Conservation (phyloP, 2,113 vertebrate genomes). For the Apaloderma vittatum region DNA sequence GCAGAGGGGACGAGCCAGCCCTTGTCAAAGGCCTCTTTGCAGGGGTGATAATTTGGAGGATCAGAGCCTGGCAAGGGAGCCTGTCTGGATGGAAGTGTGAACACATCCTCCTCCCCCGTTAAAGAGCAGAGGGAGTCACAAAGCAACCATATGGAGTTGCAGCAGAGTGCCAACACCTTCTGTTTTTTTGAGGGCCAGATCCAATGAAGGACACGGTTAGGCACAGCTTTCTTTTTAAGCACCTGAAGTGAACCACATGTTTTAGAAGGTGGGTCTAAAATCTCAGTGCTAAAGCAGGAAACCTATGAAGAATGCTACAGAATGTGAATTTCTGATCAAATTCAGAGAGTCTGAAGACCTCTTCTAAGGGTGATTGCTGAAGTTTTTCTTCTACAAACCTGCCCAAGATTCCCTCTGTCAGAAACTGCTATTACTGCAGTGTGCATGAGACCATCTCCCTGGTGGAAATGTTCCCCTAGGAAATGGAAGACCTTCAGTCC, state of each 20-base stretch:
- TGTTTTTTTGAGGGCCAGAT: conserved; percentile 40
- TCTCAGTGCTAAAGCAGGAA: background rate
- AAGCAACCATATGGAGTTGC: conserved; percentile 21
- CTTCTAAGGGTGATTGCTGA: background rate
- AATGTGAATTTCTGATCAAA: background rate
- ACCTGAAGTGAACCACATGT: background rate
- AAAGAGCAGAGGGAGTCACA: conserved; percentile 38
- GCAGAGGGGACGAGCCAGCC: conserved; percentile 1
- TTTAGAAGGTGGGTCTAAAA: background rate
- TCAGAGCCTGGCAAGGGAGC: conserved; percentile 30
- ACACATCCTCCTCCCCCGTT: background rate
- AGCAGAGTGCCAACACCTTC: conserved; percentile 34
- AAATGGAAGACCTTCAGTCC: background rate
- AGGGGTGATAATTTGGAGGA: conserved; percentile 37
- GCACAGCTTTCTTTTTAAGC: background rate
- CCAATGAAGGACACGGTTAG: conserved; percentile 1
- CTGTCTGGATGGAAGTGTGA: background rate
- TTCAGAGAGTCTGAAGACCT: background rate
- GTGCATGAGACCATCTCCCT: background rate
- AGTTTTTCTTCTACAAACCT: background rate
- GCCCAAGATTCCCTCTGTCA: background rate
- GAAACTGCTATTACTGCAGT: background rate
- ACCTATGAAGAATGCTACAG: background rate
- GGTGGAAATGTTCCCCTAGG: background rate
- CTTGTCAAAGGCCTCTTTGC: conserved; percentile 31